Percentiles rank a stretch among this genome's conserved stretches.
Conservation (phyloP, 2,113 vertebrate species). For the Lontra canadensis region DNA sequence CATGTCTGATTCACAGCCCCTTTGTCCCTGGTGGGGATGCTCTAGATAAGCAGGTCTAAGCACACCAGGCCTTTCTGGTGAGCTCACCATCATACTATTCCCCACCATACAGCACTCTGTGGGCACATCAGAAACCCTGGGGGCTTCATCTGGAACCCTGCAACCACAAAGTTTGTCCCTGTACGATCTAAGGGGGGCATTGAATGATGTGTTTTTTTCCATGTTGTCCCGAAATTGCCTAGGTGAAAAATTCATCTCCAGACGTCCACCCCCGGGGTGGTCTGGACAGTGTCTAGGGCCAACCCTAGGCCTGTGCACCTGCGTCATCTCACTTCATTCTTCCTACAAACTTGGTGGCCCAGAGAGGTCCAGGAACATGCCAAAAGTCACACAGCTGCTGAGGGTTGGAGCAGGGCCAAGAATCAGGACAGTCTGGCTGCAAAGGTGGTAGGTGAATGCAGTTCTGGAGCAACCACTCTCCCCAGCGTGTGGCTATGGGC, state of each 20-base stretch:
- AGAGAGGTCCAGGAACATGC: neutral
- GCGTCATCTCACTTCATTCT: neutral
- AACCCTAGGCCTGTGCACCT: neutral
- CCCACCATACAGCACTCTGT: neutral
- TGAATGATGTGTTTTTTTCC: neutral
- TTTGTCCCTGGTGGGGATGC: neutral
- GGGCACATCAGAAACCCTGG: neutral
- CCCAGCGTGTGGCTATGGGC: neutral
- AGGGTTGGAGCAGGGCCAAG: neutral
- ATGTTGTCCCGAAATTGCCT: neutral
- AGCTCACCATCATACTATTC: neutral
- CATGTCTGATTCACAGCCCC: neutral
- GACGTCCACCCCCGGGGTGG: neutral
- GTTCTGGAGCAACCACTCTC: neutral
- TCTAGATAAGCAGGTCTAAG: neutral
- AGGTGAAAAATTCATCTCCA: neutral
- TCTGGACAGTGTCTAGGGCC: neutral
- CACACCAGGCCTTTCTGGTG: neutral
- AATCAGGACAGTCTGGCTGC: neutral
- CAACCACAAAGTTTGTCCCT: neutral
- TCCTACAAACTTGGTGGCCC: neutral
- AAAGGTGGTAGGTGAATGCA: neutral
- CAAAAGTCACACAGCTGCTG: neutral
- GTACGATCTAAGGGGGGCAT: neutral
- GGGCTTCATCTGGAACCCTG: neutral